Percentiles rank a stretch among this genome's conserved stretches.
Evolutionary conservation across 2,888 invertebrate species (phyloP).

Genomic region (Portevinia maculata): DNA sequence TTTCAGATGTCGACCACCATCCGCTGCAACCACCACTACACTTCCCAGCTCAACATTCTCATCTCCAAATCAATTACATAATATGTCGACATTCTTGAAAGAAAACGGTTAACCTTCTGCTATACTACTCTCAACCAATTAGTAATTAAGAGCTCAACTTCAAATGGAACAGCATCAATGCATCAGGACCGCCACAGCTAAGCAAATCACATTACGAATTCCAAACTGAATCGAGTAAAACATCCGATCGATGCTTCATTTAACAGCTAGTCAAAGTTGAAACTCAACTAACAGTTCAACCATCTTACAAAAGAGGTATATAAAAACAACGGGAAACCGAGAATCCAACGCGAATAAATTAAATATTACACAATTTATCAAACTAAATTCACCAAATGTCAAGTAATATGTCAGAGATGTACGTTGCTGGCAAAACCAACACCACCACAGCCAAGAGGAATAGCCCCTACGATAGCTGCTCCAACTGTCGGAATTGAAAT

Average conservation of each 20-base stretch:
- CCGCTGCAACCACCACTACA: background rate
- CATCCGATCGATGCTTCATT: conserved; percentile 34
- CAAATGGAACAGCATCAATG: conserved; percentile 30
- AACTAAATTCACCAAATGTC: conserved; percentile 44
- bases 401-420: conserved; percentile 60
- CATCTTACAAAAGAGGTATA: background rate
- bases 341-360: conserved; percentile 51
- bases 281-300: conserved; percentile 22
- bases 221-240: conserved; percentile 34
- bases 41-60: background rate
- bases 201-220: conserved; percentile 44
- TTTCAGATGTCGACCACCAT: conserved; percentile 50
- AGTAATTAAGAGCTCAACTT: conserved; percentile 15
- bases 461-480: conserved; percentile 30
- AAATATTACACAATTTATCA: conserved; percentile 56
- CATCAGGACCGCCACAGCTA: conserved; percentile 12
- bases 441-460: conserved; percentile 20
- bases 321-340: conserved; percentile 4
- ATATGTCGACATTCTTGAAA: conserved; percentile 61
- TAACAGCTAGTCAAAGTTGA: conserved; percentile 63
- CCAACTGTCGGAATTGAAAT: conserved; percentile 67
- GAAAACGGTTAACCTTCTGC: conserved; percentile 68
- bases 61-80: conserved; percentile 33
- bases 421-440: conserved; percentile 40
- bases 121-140: background rate